Evolutionary conservation across 2,797 vertebrate species (phyloP), one percentile per base, ranked within the genome.

Genomic region (Sebastes taczanowskii): DNA sequence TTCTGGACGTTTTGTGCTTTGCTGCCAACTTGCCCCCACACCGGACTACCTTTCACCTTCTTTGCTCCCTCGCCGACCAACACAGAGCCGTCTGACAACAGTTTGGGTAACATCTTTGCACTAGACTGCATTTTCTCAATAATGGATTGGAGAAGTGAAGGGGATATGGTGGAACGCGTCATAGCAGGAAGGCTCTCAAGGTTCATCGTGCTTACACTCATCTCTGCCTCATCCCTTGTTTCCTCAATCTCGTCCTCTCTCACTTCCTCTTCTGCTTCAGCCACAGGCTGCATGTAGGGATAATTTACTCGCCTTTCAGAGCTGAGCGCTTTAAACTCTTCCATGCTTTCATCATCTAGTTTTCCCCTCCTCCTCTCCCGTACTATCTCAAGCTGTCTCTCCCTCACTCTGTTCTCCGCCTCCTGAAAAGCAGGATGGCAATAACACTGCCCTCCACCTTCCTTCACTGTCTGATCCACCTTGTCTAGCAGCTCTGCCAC

Each of bases 401-500:
- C 80, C 78, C 91, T 91, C 74, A 95, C 88, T 66, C 68, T 78
- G n/a, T 81, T 71, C 82, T 94, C 94, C 0, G 89, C 93, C 82
- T 95, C 93, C 78, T 90, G 92, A 90, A 92, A 94, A 77, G 92
- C 92, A 4, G 92, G 91, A 70, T 81, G 78, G 27, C 91, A 93
- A 77, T 94, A 95, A 89, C 53, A 93, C 46, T 83, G 76, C 52
- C 92, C 95, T 34, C 94, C 94, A 1, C 88, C 91, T 82, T 96
- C 96, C 25, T 71, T 89, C 64, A 94, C 93, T 0, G 84, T 89
- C 89, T 95, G 95, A 68, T 95, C 91, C 83, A 96, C 93, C 86
- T 95, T 95, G 46, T 95, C 94, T n/a, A 96, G 82, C 52, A 96
- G 82, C 77, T 94, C 90, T 0, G 10, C 73, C 73, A 93, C 85